Evolutionary conservation across 1,140 invertebrate species (phyloP), one percentile per base, ranked within the genome.

Genomic region (Drosophila sp.): DNA sequence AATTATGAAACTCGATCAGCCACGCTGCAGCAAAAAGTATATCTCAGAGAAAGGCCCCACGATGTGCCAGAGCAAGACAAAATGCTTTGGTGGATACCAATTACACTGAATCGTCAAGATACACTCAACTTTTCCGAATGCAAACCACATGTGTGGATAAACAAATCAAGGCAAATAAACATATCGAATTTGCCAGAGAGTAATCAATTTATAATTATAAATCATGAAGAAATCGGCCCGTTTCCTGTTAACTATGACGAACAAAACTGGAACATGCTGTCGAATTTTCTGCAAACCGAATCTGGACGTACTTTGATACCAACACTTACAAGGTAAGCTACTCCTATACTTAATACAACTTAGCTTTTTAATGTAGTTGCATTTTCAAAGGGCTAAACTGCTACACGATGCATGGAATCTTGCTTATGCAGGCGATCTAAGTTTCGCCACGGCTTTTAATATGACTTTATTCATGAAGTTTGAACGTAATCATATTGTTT

Each of bases 201-300:
- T 25, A 90, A 95, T 23, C 79, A 94, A 32, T 96, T 96, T 72
- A 93, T 96, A 54, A 95, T 97, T 44, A 93, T 96, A 1, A 97
- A 97, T 92, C 95, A 95, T n/a, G 95, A 96, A 70, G 96, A 96
- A 92, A 96, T 96, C 76, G 95, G 95, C 1, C 96, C 96, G 63
- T 97, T 95, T 86, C 94, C 96, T 4, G 96, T 97, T 0, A 97
- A 97, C 80, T 97, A 97, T 84, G 96, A 97, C 74, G 70, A 91
- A 4, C 86, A 93, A n/a, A 97, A 97, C 83, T 97, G 96, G 97
- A 94, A 95, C 70, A 93, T 96, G 72, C 85, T 97, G 1, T 93
- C 94, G 0, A 82, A 94, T 1, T 96, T 93, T 82, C 91, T 97
- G 2, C 93, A 94, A 80, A 93, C 93, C 50, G 77, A 93, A 56